Evolutionary conservation across 2,113 vertebrate genomes (phyloP).

Genomic region (Tyto alba): DNA sequence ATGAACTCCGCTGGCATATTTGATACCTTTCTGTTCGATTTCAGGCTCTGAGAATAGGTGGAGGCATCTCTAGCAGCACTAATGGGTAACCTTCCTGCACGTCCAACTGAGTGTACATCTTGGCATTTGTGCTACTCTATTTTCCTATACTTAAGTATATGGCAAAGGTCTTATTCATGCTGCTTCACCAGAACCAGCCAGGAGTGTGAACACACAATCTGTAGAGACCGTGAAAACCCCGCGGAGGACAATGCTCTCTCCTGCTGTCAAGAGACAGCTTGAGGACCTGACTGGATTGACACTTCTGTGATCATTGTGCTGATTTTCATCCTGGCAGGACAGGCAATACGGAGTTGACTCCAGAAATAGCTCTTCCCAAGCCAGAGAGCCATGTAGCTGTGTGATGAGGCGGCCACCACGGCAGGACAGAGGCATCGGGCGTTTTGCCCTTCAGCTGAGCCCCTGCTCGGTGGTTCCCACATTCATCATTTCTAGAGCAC

Average conservation of each 20-base stretch:
- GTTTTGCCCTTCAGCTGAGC: not conserved
- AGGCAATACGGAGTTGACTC: not conserved
- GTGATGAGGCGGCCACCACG: not conserved
- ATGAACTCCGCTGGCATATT: not conserved
- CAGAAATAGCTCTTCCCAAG: not conserved
- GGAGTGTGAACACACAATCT: not conserved
- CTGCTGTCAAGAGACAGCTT: not conserved
- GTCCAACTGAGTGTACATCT: not conserved
- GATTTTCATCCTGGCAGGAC: not conserved
- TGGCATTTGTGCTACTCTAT: not conserved
- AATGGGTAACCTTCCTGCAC: not conserved
- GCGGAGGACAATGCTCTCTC: not conserved
- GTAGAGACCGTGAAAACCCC: not conserved
- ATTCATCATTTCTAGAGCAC: rapidly evolving
- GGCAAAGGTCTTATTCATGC: not conserved
- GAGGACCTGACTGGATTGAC: not conserved
- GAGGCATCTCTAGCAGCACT: not conserved
- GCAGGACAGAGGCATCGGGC: rapidly evolving
- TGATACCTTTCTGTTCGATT: not conserved
- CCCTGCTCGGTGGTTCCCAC: rapidly evolving
- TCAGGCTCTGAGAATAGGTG: not conserved
- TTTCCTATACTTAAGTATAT: not conserved
- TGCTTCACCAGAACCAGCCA: not conserved
- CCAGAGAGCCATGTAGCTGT: rapidly evolving
- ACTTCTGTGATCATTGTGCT: not conserved